Evolutionary conservation across 2,797 vertebrate species (phyloP), one percentile per base, ranked within the genome.

Genomic region (Borostomias antarcticus): DNA sequence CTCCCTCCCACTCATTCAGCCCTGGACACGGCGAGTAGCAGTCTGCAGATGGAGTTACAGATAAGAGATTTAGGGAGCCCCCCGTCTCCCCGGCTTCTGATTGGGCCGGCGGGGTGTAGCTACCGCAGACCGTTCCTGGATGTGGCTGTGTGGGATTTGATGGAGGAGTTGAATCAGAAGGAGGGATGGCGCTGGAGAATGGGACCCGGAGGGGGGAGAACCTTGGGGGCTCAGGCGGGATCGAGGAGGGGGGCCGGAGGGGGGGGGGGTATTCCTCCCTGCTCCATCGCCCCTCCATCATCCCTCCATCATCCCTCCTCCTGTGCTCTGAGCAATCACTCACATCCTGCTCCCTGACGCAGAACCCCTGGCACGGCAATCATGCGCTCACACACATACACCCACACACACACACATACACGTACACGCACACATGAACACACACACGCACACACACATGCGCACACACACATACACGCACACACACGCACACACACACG

Each of bases 101-200:
- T 23, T 9, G 23, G 17, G 53, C 28, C 15, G 13, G 28, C 4
- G 29, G 53, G 53, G 7, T n/a, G 53, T 30, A n/a, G n/a, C n/a
- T n/a, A n/a, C n/a, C n/a, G n/a, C 37, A 43, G 11, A 15, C 65
- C 66, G 68, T 70, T 78, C 65, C 75, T 73, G 23, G 69, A 56
- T 66, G 28, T 64, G 54, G 0, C 72, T 58, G 64, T 69, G 81
- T 78, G 47, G 78, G 76, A 78, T 78, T 73, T 82, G 77, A 88
- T 58, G 78, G 77, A 88, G 64, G 77, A 88, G 64, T 58, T 85
- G 83, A 79, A 74, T 85, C 76, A 80, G 25, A 56, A 35, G n/a
- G 11, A 48, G 30, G 54, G 71, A 75, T 75, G 71, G 23, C 62
- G 68, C 74, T 79, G 37, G 66, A 75, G 37, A 21, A 30, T 57